Base-by-base conservation (phyloP, 1,140 invertebrate species). In the Pseudomyrmex pallidus region DNA sequence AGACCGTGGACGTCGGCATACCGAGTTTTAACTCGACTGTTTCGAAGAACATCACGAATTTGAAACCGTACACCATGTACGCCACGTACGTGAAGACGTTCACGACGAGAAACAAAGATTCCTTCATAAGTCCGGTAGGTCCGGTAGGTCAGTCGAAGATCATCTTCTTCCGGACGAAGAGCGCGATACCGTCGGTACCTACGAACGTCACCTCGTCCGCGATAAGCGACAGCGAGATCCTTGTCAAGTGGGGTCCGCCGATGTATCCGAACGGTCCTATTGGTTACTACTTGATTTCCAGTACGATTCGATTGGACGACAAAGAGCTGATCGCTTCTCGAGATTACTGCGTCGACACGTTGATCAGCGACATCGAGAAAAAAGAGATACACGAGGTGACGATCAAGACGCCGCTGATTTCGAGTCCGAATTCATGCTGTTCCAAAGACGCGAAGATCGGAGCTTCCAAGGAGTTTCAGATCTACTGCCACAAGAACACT, bases 21-120 rank as follows among this genome's bases (percentile, higher is more conserved):
- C 90, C 91, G 0, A 74, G 67, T 2, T 66, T 44, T 10, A 76
- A 74, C 12, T 59, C 74, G 1, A 85, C 82, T 0, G 83, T 93
- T 2, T 82, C 87, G 4, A 84, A 92, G 22, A 70, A 93, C n/a
- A 90, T 96, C 22, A 87, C 85, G 10, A 91, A 94, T 46, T 91
- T 97, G 10, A 95, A 96, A 80, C 95, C 96, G 4, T 96, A 93
- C 89, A 96, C 96, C 0, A 94, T 92, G 74, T 97, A 97, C 91
- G 96, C 95, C n/a, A 95, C 95, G 15, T 97, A 96, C 90, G 95
- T 97, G 8, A 95, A 96, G 87, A 96, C 96, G 0, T 95, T 92
- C 64, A 89, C 83, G 25, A 83, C 86, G 0, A 85, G 62, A 61
- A 88, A 87, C 59, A 78, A 87, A 17, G 84, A 87, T 62, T 78